Percentiles rank a stretch among this genome's conserved stretches.
phyloP scores from a whole-genome alignment of 2,113 vertebrate genomes.

The Plecotus auritus region DNA sequence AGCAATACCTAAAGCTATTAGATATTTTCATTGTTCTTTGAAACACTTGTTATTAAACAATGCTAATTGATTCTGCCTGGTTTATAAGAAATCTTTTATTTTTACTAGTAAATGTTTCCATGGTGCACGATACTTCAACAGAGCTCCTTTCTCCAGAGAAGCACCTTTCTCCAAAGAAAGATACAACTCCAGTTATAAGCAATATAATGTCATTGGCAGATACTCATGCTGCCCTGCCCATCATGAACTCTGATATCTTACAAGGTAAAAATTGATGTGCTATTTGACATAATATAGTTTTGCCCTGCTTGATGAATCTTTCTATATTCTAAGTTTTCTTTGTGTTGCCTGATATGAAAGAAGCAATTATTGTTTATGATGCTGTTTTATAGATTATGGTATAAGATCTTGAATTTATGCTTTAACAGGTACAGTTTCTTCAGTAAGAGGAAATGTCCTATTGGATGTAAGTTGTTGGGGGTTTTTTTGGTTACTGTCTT shows the following conservation, averaged over 20 bases:
- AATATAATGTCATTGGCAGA: conserved; percentile 93
- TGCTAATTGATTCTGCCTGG: neutral
- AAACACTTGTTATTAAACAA: conserved; percentile 21
- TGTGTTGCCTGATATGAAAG: conserved; percentile 27
- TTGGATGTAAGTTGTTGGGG: conserved; percentile 88
- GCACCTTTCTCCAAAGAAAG: conserved; percentile 80
- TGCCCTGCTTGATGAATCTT: neutral
- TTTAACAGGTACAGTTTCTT: conserved; percentile 88
- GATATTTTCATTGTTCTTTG: neutral
- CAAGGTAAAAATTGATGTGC: conserved; percentile 82
- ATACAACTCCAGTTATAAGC: conserved; percentile 92
- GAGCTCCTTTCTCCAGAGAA: conserved; percentile 78
- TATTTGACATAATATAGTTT: neutral
- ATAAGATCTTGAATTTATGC: conserved; percentile 28
- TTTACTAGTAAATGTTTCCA: conserved; percentile 79
- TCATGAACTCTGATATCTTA: conserved; percentile 79
- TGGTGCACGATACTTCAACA: conserved; percentile 73
- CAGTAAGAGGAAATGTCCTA: conserved; percentile 88
- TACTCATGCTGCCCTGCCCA: conserved; percentile 80
- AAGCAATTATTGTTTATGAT: conserved; percentile 27
- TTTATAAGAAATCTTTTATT: conserved; percentile 53
- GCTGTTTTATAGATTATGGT: neutral
- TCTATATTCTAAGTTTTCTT: conserved; percentile 2
- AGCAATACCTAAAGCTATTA: neutral
- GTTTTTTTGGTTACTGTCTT: neutral